A percentile compares a stretch with the other conserved stretches of the same genome.
phyloP scores from a whole-genome alignment of 2,113 vertebrate genomes.

The Crotalus viridis region DNA sequence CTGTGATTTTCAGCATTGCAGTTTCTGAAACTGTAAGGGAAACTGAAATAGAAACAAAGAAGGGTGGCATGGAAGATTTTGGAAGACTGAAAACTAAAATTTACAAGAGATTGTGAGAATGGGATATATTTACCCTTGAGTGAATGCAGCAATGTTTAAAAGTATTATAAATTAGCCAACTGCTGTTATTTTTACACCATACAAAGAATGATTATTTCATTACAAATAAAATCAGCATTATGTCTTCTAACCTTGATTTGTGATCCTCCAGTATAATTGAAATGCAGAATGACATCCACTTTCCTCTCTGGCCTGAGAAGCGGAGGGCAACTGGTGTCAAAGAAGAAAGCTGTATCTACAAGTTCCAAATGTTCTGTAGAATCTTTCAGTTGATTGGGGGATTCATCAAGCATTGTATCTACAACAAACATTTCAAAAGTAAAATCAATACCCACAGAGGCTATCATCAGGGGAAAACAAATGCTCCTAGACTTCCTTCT shows the following conservation, averaged over 20 bases:
- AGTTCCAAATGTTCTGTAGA: conserved; percentile 68
- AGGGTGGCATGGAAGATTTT: not conserved
- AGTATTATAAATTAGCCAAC: not conserved
- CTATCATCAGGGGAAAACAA: not conserved
- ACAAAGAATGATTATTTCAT: not conserved
- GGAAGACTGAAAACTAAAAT: not conserved
- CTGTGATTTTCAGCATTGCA: not conserved
- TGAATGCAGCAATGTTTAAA: not conserved
- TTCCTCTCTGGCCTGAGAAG: conserved; percentile 72
- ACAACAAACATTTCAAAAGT: conserved; percentile 19
- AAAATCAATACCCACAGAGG: not conserved
- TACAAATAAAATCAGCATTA: not conserved
- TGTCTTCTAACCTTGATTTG: conserved; percentile 68
- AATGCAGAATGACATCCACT: conserved; percentile 76
- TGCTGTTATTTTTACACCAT: not conserved
- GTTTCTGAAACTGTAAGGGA: too few relatives aligned
- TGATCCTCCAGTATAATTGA: conserved; percentile 75
- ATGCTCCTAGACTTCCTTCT: not conserved
- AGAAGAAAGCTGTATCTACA: conserved; percentile 77
- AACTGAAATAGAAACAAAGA: not conserved
- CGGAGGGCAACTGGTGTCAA: conserved; percentile 78
- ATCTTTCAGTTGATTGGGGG: conserved; percentile 74
- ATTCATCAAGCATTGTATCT: conserved; percentile 71
- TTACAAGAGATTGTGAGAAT: not conserved
- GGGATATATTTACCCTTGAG: not conserved